Percentiles rank a stretch among this genome's conserved stretches.
These are phyloP conservation scores for Rhabdomys pumilio DNA, from an alignment of 2,797 vertebrate species.

Conservation along the genomic window DNA sequence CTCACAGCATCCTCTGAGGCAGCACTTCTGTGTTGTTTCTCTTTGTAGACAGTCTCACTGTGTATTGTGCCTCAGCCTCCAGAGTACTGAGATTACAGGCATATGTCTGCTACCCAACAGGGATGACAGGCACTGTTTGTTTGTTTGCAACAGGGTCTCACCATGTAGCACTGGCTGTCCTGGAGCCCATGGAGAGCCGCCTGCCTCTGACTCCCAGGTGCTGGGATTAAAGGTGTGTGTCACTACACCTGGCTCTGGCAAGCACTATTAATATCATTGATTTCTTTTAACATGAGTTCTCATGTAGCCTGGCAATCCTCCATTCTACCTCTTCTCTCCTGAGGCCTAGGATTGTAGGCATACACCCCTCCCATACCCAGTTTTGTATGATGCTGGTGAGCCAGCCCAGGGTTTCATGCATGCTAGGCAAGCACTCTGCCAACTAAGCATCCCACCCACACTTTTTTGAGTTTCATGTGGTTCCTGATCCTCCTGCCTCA, in stretches of 20 bases:
- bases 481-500: not conserved
- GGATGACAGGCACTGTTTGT: not conserved
- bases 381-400: not conserved
- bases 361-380: not conserved
- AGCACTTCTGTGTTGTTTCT: not conserved
- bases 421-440: not conserved
- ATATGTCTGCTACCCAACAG: not conserved
- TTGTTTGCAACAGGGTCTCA: not conserved
- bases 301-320: not conserved
- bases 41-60: not conserved
- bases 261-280: not conserved
- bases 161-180: not conserved
- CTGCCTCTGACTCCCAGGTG: not conserved
- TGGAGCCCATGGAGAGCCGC: not conserved
- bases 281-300: not conserved
- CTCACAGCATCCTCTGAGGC: constrained; percentile 7
- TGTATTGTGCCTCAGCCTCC: not conserved
- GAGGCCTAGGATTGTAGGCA: not conserved
- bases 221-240: not conserved
- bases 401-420: not conserved
- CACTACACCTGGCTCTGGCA: not conserved
- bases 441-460: not conserved
- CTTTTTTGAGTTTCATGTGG: not conserved
- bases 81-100: not conserved
- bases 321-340: not conserved